Evolutionary conservation across 37 sponge, comb jelly and placozoan species (phyloP).

Genomic region (Ephydatia muelleri): DNA sequence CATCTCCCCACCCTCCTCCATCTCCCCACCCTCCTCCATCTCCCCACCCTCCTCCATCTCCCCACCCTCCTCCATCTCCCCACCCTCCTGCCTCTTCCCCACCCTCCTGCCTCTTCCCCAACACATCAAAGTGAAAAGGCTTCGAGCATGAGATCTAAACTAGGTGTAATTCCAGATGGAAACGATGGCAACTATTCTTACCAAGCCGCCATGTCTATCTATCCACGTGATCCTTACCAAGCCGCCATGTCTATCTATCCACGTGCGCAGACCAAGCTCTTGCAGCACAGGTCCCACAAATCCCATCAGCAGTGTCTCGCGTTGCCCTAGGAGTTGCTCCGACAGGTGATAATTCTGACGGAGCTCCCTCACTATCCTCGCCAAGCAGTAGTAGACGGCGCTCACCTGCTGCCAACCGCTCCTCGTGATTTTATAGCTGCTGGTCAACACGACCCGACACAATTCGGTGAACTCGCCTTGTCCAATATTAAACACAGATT

Average conservation of each 20-base stretch:
- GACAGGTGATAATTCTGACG: background rate
- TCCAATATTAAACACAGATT: slow-evolving; percentile 20
- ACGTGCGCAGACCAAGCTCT: slow-evolving; percentile 5
- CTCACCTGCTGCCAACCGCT: slow-evolving; percentile 25
- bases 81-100: no score
- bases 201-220: slow-evolving; percentile 17
- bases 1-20: no score
- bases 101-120: no score
- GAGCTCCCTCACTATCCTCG: background rate
- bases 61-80: no score
- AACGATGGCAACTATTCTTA: background rate
- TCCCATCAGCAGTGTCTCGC: background rate
- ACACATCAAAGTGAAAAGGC: no score
- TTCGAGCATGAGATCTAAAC: background rate
- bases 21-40: no score
- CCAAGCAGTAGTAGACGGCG: slow-evolving; percentile 2
- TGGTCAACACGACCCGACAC: background rate
- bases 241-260: slow-evolving; percentile 20
- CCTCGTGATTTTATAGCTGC: background rate
- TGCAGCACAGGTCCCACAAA: slow-evolving; percentile 10
- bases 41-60: no score
- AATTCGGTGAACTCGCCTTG: slow-evolving; percentile 1
- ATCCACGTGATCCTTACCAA: slow-evolving; percentile 28
- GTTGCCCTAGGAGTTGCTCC: background rate
- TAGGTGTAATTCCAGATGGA: no score